phyloP scores from a whole-genome alignment of 2,113 vertebrate genomes.

The Camelus bactrianus region DNA sequence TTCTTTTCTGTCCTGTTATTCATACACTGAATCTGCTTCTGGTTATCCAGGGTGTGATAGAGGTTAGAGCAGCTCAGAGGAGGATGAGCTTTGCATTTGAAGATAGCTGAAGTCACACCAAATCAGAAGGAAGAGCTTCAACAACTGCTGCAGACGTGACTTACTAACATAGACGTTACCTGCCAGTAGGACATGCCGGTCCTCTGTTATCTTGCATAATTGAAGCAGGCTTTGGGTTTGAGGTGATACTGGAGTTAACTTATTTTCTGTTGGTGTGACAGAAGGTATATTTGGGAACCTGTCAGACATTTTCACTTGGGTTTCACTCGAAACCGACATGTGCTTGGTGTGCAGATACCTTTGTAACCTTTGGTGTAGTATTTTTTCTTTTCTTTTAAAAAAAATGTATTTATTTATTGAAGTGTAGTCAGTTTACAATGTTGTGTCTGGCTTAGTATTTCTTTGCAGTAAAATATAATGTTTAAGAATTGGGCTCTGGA shows the following conservation, averaged over 20 bases:
- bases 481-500: background rate
- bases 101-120: background rate
- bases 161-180: background rate
- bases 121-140: background rate
- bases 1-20: slow-evolving; percentile 25
- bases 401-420: too few relatives aligned
- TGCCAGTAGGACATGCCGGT: background rate
- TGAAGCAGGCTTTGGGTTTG: background rate
- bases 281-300: background rate
- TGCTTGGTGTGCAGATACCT: background rate
- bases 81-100: background rate
- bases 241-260: background rate
- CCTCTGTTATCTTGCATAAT: background rate
- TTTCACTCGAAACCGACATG: background rate
- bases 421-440: too few relatives aligned
- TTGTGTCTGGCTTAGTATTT: too few relatives aligned
- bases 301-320: background rate
- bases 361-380: background rate
- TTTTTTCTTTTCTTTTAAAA: background rate
- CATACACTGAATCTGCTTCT: background rate
- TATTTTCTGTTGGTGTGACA: background rate
- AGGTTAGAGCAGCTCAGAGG: background rate
- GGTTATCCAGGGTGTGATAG: background rate
- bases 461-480: background rate
- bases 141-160: background rate